Evolutionary conservation across 2,113 vertebrate genomes (phyloP), one percentile per base, ranked within the genome.

Genomic region (Catharus bicknelli): DNA sequence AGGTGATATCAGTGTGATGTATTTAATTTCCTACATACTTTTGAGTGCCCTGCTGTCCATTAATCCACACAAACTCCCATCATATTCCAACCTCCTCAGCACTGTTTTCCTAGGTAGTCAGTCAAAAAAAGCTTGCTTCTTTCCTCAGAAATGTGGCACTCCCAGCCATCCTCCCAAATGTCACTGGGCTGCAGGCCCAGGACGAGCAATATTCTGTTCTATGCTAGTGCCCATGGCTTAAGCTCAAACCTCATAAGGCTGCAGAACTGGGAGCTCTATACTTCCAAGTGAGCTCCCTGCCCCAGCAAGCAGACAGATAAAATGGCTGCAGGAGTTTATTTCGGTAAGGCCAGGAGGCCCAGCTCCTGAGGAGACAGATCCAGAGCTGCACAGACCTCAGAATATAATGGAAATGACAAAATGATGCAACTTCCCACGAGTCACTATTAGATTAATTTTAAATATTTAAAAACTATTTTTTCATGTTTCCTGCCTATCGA

Each of bases 181-280:
- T 91, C 89, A 87, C 89, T 94, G 94, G 94, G 89, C 95, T 73
- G 66, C 82, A 88, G 84, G 89, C 90, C 91, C 87, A 95, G 91
- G 91, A 87, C 75, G 80, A 87, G 93, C 82, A 80, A 79, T 92
- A 88, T 70, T 94, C 82, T 83, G 59, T 91, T 92, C 82, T 83
- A 4, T 1, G 1, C 78, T 87, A 53, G 40, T 67, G 87, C 90
- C 74, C 40, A 32, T 90, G 92, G 59, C 74, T 95, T 96, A 90
- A 94, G 57, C 63, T 85, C 34, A 27, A 43, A 38, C 79, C 67
- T 90, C 70, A 77, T 15, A 63, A 80, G 67, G 59, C 75, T 86
- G 63, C 67, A 86, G 64, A 70, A 92, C 48, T 85, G 63, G 70
- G 67, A 94, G 67, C 58, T 92, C 79, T 92, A 40, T 42, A 48